These are phyloP conservation scores for Caranx melampygus DNA, from an alignment of 2,113 vertebrate species.

Conservation along the genomic window DNA sequence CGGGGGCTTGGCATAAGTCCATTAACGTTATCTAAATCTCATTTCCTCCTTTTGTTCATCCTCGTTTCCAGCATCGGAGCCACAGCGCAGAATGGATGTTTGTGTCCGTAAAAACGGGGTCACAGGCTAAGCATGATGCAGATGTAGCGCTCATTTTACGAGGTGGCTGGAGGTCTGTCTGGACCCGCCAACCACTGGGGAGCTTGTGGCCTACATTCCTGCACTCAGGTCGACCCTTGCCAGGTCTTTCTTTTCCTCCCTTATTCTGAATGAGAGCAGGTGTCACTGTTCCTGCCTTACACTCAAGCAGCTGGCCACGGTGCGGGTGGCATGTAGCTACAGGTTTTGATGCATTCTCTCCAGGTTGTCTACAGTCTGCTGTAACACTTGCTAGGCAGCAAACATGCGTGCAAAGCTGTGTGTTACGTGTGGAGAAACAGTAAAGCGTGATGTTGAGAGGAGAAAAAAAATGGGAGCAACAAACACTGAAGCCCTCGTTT, in stretches of 20 bases:
- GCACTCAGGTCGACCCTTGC: constrained; percentile 22
- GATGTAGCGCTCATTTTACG: constrained; percentile 39
- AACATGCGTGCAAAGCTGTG: constrained; percentile 9
- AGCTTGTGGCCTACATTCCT: constrained; percentile 68
- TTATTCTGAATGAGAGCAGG: constrained; percentile 59
- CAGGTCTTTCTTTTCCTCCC: constrained; percentile 18
- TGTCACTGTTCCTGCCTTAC: constrained; percentile 64
- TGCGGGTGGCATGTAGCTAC: constrained; percentile 67
- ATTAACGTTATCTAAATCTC: constrained; percentile 51
- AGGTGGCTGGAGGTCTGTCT: constrained; percentile 60
- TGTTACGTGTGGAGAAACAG: neutral
- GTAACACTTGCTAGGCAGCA: constrained; percentile 32
- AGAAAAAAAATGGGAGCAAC: constrained; percentile 14
- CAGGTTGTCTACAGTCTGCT: constrained; percentile 41
- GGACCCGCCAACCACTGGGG: constrained; percentile 44
- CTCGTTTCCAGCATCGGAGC: constrained; percentile 37
- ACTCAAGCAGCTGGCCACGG: constrained; percentile 64
- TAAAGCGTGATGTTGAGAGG: constrained; percentile 8
- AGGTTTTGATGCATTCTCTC: constrained; percentile 59
- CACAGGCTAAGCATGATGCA: constrained; percentile 37
- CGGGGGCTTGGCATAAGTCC: constrained; percentile 45
- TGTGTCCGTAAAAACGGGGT: constrained; percentile 53
- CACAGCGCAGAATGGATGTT: constrained; percentile 25
- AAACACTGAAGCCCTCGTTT: constrained; percentile 30
- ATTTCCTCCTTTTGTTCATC: constrained; percentile 67